phyloP scores from a whole-genome alignment of 2,113 vertebrate genomes.

The Megaleporinus macrocephalus region DNA sequence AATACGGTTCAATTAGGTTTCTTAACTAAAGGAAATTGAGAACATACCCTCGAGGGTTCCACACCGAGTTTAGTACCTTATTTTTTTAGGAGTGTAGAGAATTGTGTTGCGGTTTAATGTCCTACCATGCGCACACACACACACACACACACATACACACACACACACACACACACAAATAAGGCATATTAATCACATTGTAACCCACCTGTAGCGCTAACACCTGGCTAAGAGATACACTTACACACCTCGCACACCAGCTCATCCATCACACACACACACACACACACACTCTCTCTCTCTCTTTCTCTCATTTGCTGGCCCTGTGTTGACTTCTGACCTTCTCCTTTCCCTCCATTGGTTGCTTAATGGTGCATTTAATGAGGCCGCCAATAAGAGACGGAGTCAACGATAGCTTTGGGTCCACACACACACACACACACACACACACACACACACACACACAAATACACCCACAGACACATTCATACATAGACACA shows the following conservation, averaged over 20 bases:
- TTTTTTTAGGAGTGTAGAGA: not conserved
- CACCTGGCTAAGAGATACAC: slow-evolving; percentile 24
- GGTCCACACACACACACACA: not conserved
- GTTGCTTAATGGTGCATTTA: slow-evolving; percentile 49
- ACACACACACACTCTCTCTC: not conserved
- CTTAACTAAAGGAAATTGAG: no score
- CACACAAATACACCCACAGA: slow-evolving; percentile 5
- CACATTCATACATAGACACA: not conserved
- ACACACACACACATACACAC: slow-evolving; percentile 31
- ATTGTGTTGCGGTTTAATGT: not conserved
- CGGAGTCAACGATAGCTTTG: slow-evolving; percentile 24
- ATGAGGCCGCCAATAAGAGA: slow-evolving; percentile 31
- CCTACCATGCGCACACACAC: not conserved
- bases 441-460: slow-evolving; percentile 21
- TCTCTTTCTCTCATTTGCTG: not conserved
- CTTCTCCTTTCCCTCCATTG: slow-evolving; percentile 36
- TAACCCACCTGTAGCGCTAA: slow-evolving; percentile 35
- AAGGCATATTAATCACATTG: slow-evolving; percentile 34
- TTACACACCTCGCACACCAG: slow-evolving; percentile 9
- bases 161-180: slow-evolving; percentile 19
- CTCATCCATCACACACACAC: slow-evolving; percentile 32
- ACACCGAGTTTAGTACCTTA: no score
- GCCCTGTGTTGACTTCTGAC: slow-evolving; percentile 28
- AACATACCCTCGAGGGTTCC: no score
- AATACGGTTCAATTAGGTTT: no score